phyloP scores from a whole-genome alignment of 2,888 invertebrate species.

The Platerodrilus igneus region DNA sequence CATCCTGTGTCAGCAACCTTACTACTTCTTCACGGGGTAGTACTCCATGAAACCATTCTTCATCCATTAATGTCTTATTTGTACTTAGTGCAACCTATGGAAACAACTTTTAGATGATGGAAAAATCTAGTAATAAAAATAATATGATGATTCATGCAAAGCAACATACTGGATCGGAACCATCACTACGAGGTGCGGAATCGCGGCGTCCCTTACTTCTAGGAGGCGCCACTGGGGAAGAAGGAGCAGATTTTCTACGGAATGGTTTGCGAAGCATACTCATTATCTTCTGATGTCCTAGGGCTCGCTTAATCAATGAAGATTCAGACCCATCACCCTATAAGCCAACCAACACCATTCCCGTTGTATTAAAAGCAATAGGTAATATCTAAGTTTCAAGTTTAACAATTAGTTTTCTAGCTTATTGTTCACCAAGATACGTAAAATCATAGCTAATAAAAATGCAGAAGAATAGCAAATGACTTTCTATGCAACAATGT shows the following conservation, averaged over 20 bases:
- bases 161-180: slow-evolving; percentile 45
- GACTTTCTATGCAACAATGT: no score
- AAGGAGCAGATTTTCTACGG: slow-evolving; percentile 63
- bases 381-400: no score
- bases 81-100: slow-evolving; percentile 42
- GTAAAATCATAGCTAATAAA: no score
- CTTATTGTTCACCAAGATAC: no score
- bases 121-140: slow-evolving; percentile 2
- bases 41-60: slow-evolving; percentile 97
- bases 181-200: slow-evolving; percentile 45
- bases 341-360: slow-evolving; percentile 26
- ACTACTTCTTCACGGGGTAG: slow-evolving; percentile 94
- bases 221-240: slow-evolving; percentile 59
- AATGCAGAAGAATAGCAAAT: no score
- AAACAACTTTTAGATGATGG: neutral
- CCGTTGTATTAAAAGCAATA: no score
- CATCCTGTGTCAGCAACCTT: slow-evolving; percentile 81
- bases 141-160: slow-evolving; percentile 6
- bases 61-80: slow-evolving; percentile 71
- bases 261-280: slow-evolving; percentile 64
- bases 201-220: slow-evolving; percentile 46
- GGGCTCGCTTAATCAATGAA: slow-evolving; percentile 53
- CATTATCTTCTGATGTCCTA: slow-evolving; percentile 58
- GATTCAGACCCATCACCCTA: slow-evolving; percentile 53
- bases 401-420: no score